A percentile compares a stretch with the other conserved stretches of the same genome.
phyloP scores from a whole-genome alignment of 2,888 invertebrate genomes.

The Diaphora mendica region DNA sequence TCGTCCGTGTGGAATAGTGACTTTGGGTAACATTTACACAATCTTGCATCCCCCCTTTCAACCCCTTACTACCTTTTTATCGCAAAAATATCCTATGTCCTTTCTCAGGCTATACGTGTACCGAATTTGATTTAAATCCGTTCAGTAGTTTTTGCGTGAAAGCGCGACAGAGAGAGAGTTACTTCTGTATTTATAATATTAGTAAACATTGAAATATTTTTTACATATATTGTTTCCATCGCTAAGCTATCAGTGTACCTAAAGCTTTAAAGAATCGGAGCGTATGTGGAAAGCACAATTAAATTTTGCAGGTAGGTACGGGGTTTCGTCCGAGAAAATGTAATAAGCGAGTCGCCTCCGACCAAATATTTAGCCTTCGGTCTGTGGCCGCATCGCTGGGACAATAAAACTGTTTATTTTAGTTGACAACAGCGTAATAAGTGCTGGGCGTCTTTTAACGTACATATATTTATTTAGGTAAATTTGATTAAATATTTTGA shows the following conservation, averaged over 20 bases:
- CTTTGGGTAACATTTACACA: too few species aligned
- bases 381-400: conserved; percentile 56
- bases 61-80: too few species aligned
- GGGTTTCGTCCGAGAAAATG: conserved; percentile 73
- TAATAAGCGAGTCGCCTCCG: conserved; percentile 76
- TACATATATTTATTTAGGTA: conserved; percentile 10
- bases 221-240: not conserved
- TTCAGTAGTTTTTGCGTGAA: too few species aligned
- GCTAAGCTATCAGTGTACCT: conserved; percentile 23
- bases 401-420: conserved; percentile 44
- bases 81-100: too few species aligned
- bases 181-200: too few species aligned
- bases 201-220: not conserved
- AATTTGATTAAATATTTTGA: conserved; percentile 1
- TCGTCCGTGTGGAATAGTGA: too few species aligned
- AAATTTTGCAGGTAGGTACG: conserved; percentile 76
- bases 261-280: conserved; percentile 40
- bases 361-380: conserved; percentile 76
- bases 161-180: too few species aligned
- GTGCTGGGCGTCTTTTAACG: conserved; percentile 15
- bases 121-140: too few species aligned
- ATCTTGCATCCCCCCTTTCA: too few species aligned
- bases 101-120: too few species aligned
- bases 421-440: conserved; percentile 35
- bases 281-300: conserved; percentile 76